These are phyloP conservation scores for Umimayanthus kanabou DNA, from an alignment of 92 coral and sea anemone species.

Conservation along the genomic window DNA sequence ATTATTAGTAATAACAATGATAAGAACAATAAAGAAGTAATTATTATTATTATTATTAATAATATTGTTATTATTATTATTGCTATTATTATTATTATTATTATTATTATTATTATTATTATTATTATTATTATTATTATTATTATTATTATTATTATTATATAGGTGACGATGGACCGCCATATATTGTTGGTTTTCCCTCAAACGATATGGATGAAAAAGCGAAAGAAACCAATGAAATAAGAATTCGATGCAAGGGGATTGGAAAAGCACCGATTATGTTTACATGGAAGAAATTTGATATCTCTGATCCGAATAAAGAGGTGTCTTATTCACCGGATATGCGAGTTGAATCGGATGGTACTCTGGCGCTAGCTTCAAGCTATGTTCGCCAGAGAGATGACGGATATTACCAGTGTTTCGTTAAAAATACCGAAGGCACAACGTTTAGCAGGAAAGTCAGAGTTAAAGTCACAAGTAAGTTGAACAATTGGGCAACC, in stretches of 20 bases:
- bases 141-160: not conserved
- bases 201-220: not conserved
- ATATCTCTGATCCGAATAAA: not conserved
- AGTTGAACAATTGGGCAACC: not conserved
- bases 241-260: constrained; percentile 17
- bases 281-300: constrained; percentile 14
- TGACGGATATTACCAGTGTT: constrained; percentile 34
- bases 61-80: not conserved
- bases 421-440: constrained; percentile 7
- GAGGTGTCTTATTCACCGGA: not conserved
- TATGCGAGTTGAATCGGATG: not conserved
- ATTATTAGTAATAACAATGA: too few species aligned
- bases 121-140: not conserved
- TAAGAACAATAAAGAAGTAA: too few species aligned
- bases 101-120: not conserved
- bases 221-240: not conserved
- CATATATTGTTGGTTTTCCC: constrained; percentile 29
- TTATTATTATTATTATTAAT: too few species aligned
- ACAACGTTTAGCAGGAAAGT: constrained; percentile 36
- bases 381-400: not conserved
- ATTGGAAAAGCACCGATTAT: constrained; percentile 1
- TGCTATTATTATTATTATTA: not conserved
- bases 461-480: constrained; percentile 25
- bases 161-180: constrained; percentile 13
- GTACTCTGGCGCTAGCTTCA: constrained; percentile 2